phyloP scores from a whole-genome alignment of 2,113 vertebrate species.

The Microcebus murinus region DNA sequence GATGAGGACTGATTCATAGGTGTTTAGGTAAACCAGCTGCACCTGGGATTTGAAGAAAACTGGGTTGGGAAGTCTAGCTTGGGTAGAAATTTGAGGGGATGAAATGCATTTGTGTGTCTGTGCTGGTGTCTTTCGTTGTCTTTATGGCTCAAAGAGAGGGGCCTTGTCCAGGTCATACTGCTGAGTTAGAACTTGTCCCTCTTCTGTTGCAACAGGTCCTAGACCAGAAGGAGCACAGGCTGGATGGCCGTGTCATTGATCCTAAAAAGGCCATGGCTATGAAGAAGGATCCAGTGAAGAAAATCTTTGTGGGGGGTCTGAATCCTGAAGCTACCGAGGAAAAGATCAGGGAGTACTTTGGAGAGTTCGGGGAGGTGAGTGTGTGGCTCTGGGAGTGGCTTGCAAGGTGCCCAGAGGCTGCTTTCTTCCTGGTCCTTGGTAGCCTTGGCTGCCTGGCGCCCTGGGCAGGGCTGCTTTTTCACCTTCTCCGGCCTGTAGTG shows the following conservation, averaged over 20 bases:
- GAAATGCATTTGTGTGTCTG: not conserved
- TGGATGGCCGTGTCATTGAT: constrained; percentile 97
- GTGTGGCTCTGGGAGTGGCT: not conserved
- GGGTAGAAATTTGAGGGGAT: not conserved
- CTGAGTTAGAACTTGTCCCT: not conserved
- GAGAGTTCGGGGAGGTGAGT: constrained; percentile 96
- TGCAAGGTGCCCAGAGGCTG: not conserved
- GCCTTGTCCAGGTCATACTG: not conserved
- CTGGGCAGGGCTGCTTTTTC: not conserved
- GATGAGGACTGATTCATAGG: not conserved
- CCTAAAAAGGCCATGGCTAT: constrained; percentile 99
- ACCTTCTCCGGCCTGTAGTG: not conserved
- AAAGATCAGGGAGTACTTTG: constrained; percentile 97
- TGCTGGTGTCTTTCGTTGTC: not conserved
- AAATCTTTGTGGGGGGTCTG: constrained; percentile 98
- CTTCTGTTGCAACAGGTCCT: constrained; percentile 88
- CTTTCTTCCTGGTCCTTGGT: not conserved
- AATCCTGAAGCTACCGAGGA: constrained; percentile 98
- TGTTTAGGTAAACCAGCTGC: not conserved
- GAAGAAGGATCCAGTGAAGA: constrained; percentile 98
- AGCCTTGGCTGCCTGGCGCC: not conserved
- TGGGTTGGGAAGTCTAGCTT: not conserved
- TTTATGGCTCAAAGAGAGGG: not conserved
- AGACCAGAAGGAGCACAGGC: constrained; percentile 97
- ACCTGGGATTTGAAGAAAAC: not conserved